Base-by-base conservation (phyloP, 2,797 vertebrate genomes). In the Cossypha niveicapilla region DNA sequence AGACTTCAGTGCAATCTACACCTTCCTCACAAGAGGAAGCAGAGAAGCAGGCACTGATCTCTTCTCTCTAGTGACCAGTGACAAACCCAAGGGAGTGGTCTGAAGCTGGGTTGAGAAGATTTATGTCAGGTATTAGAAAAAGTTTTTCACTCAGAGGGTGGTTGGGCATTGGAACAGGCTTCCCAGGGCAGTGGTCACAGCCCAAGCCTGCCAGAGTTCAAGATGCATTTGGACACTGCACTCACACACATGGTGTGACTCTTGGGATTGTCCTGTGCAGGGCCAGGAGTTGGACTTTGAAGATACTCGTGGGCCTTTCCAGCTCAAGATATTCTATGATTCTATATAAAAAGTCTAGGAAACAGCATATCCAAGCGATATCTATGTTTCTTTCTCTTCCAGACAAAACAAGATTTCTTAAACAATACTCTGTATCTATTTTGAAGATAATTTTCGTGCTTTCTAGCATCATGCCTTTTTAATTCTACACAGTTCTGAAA, bases 1-100 rank as follows among this genome's bases (percentile, higher is more conserved):
- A 68, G 6, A 32, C 13, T 25, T 57, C n/a, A 62, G 11, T 2
- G 4, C 13, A 37, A 9, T 56, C 32, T 9, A 62, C 13, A 37
- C 4, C n/a, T 70, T 68, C 17, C 27, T 44, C 23, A 9, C 7
- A 27, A 34, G 19, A 2, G 19, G 19, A 75, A 62, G 42, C 50
- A 27, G 9, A 75, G 19, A 12, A 5, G 13, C 35, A 68, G 35
- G 11, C 9, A 62, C 19, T 37, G 42, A 32, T 56, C 6, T 48
- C 39, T 30, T 27, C 22, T 54, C 47, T 42, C 16, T 44, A 42
- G 11, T 44, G 56, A 62, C 9, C 35, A 62, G 48, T 15, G 56
- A 56, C 24, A 70, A 22, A 10, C 3, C 8, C 0, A 0, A 50
- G 16, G 18, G 4, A 44, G 7, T 24, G 13, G 24, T 13, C 8